A percentile compares a stretch with the other conserved stretches of the same genome.
Conservation (phyloP, 2,888 invertebrate genomes). For the Hyles lineata region DNA sequence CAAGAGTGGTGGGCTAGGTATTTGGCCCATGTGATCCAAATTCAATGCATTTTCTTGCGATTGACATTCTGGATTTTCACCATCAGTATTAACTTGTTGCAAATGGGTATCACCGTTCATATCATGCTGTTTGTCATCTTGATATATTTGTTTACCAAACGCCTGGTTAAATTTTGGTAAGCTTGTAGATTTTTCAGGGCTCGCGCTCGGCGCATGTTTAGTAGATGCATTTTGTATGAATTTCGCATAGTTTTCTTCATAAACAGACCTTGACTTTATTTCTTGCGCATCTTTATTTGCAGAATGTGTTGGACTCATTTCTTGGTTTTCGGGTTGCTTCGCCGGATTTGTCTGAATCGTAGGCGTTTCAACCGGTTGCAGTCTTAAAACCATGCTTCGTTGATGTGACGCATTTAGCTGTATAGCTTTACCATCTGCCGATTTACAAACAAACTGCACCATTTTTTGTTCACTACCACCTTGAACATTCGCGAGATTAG, state of each 20-base stretch:
- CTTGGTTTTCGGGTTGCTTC: constrained; percentile 63
- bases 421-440: constrained; percentile 85
- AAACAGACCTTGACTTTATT: constrained; percentile 80
- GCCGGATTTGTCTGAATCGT: constrained; percentile 53
- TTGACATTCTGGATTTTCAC: constrained; percentile 62
- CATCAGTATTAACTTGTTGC: constrained; percentile 45
- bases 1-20: constrained; percentile 72
- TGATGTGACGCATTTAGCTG: constrained; percentile 83
- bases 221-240: constrained; percentile 77
- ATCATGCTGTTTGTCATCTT: constrained; percentile 71
- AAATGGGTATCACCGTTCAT: constrained; percentile 59
- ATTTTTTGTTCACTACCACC: constrained; percentile 81
- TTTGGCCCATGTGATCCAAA: constrained; percentile 70
- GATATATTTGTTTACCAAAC: constrained; percentile 89
- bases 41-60: constrained; percentile 65
- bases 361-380: constrained; percentile 75
- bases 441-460: constrained; percentile 87
- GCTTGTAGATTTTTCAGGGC: constrained; percentile 77
- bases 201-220: constrained; percentile 49
- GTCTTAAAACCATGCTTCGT: constrained; percentile 79
- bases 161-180: constrained; percentile 92
- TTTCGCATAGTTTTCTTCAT: constrained; percentile 84
- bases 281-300: constrained; percentile 66
- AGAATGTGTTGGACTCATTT: constrained; percentile 54
- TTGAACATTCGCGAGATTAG: constrained; percentile 77